Evolutionary conservation across 2,888 invertebrate genomes (phyloP).

Genomic region (Drosophila anomelani): DNA sequence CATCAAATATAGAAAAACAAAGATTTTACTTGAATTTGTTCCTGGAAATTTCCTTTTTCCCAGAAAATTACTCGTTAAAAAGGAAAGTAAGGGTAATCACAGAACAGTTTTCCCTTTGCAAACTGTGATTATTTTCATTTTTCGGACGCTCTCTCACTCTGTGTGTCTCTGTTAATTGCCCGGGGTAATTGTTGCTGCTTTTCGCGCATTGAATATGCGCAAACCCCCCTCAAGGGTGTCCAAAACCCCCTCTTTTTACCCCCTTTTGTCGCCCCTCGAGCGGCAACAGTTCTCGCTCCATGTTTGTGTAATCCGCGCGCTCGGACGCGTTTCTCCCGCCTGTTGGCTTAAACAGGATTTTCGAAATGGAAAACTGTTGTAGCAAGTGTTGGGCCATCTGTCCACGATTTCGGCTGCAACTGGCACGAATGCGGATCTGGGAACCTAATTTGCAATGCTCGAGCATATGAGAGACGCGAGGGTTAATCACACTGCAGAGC

Average conservation of each 20-base stretch:
- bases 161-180: slow-evolving; percentile 68
- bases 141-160: slow-evolving; percentile 11
- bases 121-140: slow-evolving; percentile 7
- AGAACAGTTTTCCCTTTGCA: neutral
- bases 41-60: rapidly evolving
- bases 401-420: slow-evolving; percentile 13
- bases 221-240: neutral
- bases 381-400: slow-evolving; percentile 41
- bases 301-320: slow-evolving; percentile 69
- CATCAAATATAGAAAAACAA: neutral
- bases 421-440: slow-evolving; percentile 25
- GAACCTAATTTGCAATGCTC: slow-evolving; percentile 37
- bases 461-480: slow-evolving; percentile 5
- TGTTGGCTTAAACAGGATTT: slow-evolving; percentile 58
- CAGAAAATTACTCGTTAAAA: neutral
- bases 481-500: slow-evolving; percentile 22
- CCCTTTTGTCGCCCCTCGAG: slow-evolving; percentile 7
- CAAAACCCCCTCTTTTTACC: slow-evolving; percentile 5
- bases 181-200: slow-evolving; percentile 66
- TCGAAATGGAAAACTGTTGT: slow-evolving; percentile 73
- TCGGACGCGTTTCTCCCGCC: slow-evolving; percentile 48
- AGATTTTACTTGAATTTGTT: neutral
- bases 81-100: neutral
- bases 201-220: slow-evolving; percentile 49
- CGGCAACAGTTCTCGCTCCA: slow-evolving; percentile 15